These are phyloP conservation scores for Erynnis tages DNA, from an alignment of 2,888 invertebrate genomes.

Conservation along the genomic window DNA sequence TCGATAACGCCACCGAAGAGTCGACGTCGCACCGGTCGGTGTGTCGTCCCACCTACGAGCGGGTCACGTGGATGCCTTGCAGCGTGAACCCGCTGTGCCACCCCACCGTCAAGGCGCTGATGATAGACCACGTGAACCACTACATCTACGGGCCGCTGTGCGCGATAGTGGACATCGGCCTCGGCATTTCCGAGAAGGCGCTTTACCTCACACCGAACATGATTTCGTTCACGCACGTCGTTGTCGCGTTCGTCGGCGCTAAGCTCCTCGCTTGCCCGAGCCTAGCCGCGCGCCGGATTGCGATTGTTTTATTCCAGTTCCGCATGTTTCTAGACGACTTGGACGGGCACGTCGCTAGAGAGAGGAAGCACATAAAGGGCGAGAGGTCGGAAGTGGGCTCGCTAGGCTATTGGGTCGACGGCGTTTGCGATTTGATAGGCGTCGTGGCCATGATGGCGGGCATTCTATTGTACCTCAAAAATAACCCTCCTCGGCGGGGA, in stretches of 20 bases:
- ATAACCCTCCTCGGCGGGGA: constrained; percentile 87
- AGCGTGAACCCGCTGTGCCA: constrained; percentile 88
- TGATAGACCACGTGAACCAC: constrained; percentile 92
- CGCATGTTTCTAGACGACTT: constrained; percentile 92
- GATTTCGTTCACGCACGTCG: constrained; percentile 90
- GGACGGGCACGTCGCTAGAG: constrained; percentile 93
- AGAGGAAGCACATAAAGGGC: constrained; percentile 87
- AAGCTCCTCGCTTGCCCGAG: constrained; percentile 88
- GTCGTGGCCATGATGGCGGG: constrained; percentile 87
- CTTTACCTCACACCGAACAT: constrained; percentile 89
- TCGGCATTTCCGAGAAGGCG: constrained; percentile 82
- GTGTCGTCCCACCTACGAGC: constrained; percentile 64
- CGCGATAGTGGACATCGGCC: constrained; percentile 85
- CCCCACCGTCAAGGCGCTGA: constrained; percentile 90
- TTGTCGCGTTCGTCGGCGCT: constrained; percentile 87
- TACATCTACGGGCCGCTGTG: constrained; percentile 91
- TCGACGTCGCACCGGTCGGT: constrained; percentile 49
- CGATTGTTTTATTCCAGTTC: constrained; percentile 89
- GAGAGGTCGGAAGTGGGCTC: constrained; percentile 91
- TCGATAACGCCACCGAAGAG: constrained; percentile 44
- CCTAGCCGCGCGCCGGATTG: constrained; percentile 86
- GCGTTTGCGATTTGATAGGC: constrained; percentile 90
- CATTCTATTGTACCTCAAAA: constrained; percentile 84
- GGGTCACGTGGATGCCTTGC: constrained; percentile 84
- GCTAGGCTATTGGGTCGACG: constrained; percentile 91